These are phyloP conservation scores for Drosophila cracens DNA, from an alignment of 2,888 invertebrate genomes.

Conservation along the genomic window DNA sequence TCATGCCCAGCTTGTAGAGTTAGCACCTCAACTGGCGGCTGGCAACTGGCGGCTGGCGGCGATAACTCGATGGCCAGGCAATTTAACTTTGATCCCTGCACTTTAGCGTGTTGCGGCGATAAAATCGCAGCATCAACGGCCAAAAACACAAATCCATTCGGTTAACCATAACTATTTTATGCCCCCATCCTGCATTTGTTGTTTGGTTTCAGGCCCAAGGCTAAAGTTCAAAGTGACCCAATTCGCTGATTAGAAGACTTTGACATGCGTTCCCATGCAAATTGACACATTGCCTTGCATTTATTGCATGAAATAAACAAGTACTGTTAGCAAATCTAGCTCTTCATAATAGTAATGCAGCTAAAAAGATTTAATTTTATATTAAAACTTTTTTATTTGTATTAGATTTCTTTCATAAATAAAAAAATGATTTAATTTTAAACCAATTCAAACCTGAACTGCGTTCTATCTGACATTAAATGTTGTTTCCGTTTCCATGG, in stretches of 20 bases:
- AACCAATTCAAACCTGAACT: not conserved
- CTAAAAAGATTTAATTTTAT: not conserved
- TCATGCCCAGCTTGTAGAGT: conserved; percentile 78
- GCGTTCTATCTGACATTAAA: not conserved
- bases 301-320: not conserved
- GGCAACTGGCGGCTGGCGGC: conserved; percentile 35
- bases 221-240: conserved; percentile 80
- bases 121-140: conserved; percentile 60
- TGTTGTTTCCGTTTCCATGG: not conserved
- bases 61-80: conserved; percentile 69
- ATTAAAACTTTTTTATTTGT: not conserved
- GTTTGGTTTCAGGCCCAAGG: conserved; percentile 61
- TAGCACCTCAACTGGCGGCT: conserved; percentile 67
- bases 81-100: conserved; percentile 79
- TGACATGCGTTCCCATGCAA: conserved; percentile 69
- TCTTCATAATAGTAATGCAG: not conserved
- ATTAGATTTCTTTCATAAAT: not conserved
- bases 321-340: not conserved
- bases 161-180: not conserved
- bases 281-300: conserved; percentile 57
- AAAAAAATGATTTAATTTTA: not conserved
- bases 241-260: conserved; percentile 63
- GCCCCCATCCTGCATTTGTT: conserved; percentile 13
- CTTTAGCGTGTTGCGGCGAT: conserved; percentile 77
- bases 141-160: conserved; percentile 22